Base-by-base conservation (phyloP, 2,888 invertebrate genomes). In the Amblyjoppa fuscipennis region DNA sequence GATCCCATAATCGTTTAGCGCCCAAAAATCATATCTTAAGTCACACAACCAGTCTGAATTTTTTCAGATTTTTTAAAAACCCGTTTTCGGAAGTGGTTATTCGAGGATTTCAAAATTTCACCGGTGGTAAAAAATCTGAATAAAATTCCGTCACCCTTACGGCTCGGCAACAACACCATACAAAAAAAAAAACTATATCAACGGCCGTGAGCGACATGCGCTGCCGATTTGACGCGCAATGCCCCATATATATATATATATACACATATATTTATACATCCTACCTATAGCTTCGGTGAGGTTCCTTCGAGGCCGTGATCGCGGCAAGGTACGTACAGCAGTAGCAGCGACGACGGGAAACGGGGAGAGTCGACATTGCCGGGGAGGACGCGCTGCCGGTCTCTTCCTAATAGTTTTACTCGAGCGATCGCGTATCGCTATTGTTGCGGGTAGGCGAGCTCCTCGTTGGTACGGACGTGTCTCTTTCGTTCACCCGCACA, bases 381-480 rank as follows among this genome's bases (percentile, higher is more conserved):
- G 49, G 69, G 28, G 20, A 51, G 38, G 70, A 11, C 84, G 78
- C 77, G 88, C 87, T 88, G 89, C 88, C 86, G 88, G 85, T 78
- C 86, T 84, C 87, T 87, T 87, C 81, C 89, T 90, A 92, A 92
- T 91, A 90, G 89, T 89, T 89, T 87, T 81, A 85, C 88, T 80
- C 85, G 87, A 89, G 87, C 88, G 89, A 89, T 90, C 90, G 89
- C 83, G 89, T 89, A 92, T 92, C 91, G 90, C 90, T 89, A 91
- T 92, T 91, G 91, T 90, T 88, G 88, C 88, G 86, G 87, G 83
- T 89, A 86, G 87, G 77, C 7, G 68, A 38, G 25, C 38, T 41
- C 68, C 11, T 68, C 38, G 41, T 41, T 49, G 49, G 25, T 9
- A 49, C 41, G 49, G 2, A 49, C 20, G 13, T 25, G 45, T 11